These are phyloP conservation scores for Dynastes maya DNA, from an alignment of 2,888 invertebrate genomes.

Conservation along the genomic window DNA sequence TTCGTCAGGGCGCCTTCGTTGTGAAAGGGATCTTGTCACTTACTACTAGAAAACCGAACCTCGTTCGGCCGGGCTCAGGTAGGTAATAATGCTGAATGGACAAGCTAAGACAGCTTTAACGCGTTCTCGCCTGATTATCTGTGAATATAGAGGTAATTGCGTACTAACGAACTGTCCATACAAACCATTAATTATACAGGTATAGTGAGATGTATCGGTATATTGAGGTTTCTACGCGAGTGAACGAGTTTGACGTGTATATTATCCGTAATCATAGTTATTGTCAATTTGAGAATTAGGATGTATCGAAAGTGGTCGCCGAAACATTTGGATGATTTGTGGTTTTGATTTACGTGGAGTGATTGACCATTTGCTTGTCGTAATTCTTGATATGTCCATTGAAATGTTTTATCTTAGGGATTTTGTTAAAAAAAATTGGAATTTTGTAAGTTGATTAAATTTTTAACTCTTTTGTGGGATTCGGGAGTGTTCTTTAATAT, in stretches of 20 bases:
- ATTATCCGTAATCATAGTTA: slow-evolving; percentile 15
- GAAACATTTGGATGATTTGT: too few species aligned
- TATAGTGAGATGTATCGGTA: background rate
- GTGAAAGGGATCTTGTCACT: slow-evolving; percentile 30
- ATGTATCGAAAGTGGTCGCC: background rate
- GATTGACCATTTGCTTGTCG: too few species aligned
- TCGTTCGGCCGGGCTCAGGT: slow-evolving; percentile 37
- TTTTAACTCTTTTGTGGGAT: too few species aligned
- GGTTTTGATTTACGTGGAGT: too few species aligned
- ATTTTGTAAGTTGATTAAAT: too few species aligned
- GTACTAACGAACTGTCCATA: slow-evolving; percentile 37
- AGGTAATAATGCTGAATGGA: slow-evolving; percentile 53
- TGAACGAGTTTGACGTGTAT: slow-evolving; percentile 14
- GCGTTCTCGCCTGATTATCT: slow-evolving; percentile 54
- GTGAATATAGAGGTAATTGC: slow-evolving; percentile 46
- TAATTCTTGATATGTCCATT: too few species aligned
- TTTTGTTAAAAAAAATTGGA: too few species aligned
- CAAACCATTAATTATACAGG: slow-evolving; percentile 42
- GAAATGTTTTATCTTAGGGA: too few species aligned
- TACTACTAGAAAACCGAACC: background rate
- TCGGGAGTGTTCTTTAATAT: too few species aligned
- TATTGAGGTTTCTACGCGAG: background rate
- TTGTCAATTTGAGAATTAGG: background rate
- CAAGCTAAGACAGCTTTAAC: slow-evolving; percentile 53
- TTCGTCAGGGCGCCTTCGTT: slow-evolving; percentile 17